phyloP scores from a whole-genome alignment of 2,888 invertebrate genomes.

The Platycheirus rosarum region DNA sequence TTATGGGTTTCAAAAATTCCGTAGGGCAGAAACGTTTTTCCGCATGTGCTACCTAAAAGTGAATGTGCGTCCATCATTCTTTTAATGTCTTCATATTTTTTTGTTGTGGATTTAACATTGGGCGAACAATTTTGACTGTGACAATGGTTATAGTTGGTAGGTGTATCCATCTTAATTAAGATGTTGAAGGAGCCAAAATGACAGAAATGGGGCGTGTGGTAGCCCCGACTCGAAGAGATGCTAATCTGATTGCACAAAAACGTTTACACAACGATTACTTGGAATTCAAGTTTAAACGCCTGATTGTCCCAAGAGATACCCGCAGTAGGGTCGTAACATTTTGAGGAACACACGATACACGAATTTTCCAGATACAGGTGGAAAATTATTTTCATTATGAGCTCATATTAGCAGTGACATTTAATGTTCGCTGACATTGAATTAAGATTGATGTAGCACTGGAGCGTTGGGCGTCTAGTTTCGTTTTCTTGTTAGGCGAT shows the following conservation, averaged over 20 bases:
- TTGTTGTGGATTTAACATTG: constrained; percentile 18
- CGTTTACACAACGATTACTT: constrained; percentile 70
- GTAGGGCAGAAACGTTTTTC: constrained; percentile 46
- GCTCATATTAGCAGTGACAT: constrained; percentile 64
- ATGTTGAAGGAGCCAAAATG: constrained; percentile 50
- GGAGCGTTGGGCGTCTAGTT: constrained; percentile 37
- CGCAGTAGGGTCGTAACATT: constrained; percentile 42
- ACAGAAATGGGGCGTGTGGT: constrained; percentile 67
- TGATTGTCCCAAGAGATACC: constrained; percentile 60
- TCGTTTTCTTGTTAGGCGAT: constrained; percentile 33
- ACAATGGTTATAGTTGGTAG: constrained; percentile 52
- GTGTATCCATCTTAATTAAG: constrained; percentile 73
- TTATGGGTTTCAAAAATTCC: constrained; percentile 16
- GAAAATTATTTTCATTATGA: constrained; percentile 58
- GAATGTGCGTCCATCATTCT: constrained; percentile 38
- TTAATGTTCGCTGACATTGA: constrained; percentile 64
- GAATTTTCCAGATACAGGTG: constrained; percentile 61
- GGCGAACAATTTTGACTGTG: constrained; percentile 28
- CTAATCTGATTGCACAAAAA: constrained; percentile 57
- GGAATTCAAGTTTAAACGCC: constrained; percentile 50
- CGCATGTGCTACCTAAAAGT: constrained; percentile 70
- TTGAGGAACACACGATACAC: constrained; percentile 40
- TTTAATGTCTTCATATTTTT: constrained; percentile 54
- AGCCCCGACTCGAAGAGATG: constrained; percentile 51
- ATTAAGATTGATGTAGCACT: constrained; percentile 62